Evolutionary conservation across 2,888 invertebrate species (phyloP), one percentile per base, ranked within the genome.

Genomic region (Julus scandinavius): DNA sequence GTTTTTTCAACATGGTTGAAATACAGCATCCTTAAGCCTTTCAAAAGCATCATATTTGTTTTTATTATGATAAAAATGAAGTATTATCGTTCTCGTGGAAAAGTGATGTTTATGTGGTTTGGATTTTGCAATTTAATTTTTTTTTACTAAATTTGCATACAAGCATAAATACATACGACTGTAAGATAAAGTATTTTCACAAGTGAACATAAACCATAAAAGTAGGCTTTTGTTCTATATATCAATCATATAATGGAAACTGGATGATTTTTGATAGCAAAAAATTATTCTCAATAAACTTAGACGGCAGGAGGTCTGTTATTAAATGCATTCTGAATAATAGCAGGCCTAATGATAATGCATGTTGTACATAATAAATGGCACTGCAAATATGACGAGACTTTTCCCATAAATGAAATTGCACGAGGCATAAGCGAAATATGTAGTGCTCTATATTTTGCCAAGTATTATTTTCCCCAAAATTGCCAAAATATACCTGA

Each of bases 231-330:
- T 29, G 2, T 7, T 45, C 11, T 29, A n/a, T 72, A 72, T 72
- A 72, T 72, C 72, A 72, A 72, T 72, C 72, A 72, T 72, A 72
- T 72, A n/a, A 72, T 29, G 72, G 72, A 72, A 72, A 72, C 72
- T 72, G 72, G 72, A 72, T 72, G 72, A 72, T 72, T 72, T 72
- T 72, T 72, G 72, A 72, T 72, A 72, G 29, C 72, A 72, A 72
- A 72, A 54, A 72, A 72, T 63, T 20, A 29, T 72, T 72, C 72
- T 72, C 72, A 72, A 72, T 72, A 72, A 29, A 72, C 13, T 6
- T 29, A 72, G 72, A 20, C 72, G 38, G 72, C 72, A 72, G 72
- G 72, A 29, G 72, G 72, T 72, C 72, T 72, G 72, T 72, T 72
- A 72, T 72, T 72, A 72, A 72, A 72, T 72, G 72, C 29, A 29